Percentiles rank a stretch among this genome's conserved stretches.
These are phyloP conservation scores for Ondatra zibethicus DNA, from an alignment of 2,113 vertebrate genomes.

Conservation along the genomic window DNA sequence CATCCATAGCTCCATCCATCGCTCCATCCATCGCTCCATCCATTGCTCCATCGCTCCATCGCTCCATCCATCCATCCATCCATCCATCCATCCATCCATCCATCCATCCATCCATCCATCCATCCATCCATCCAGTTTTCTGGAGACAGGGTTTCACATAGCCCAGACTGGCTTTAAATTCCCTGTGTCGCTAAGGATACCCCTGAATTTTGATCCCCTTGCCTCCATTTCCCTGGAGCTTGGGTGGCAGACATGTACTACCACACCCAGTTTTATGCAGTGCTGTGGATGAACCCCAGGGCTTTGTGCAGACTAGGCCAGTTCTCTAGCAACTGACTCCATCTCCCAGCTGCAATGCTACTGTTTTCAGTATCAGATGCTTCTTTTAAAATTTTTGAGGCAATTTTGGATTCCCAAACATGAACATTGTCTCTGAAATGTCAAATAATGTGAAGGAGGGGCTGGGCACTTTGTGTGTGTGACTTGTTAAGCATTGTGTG, in stretches of 20 bases:
- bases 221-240: background rate
- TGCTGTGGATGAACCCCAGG: background rate
- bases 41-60: background rate
- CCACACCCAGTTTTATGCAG: background rate
- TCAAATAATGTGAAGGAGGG: background rate
- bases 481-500: background rate
- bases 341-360: background rate
- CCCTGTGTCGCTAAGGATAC: background rate
- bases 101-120: background rate
- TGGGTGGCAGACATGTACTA: background rate
- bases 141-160: background rate
- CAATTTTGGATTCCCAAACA: background rate
- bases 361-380: background rate
- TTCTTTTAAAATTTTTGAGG: background rate
- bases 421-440: constrained; percentile 29
- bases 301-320: background rate
- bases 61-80: background rate
- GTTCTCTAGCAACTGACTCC: background rate
- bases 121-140: background rate
- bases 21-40: background rate
- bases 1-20: too few relatives aligned
- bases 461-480: background rate
- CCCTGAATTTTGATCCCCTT: background rate
- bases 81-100: background rate
- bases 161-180: background rate